Percentiles rank a stretch among this genome's conserved stretches.
phyloP scores from a whole-genome alignment of 1,140 invertebrate genomes.

The Temnothorax curvispinosus region DNA sequence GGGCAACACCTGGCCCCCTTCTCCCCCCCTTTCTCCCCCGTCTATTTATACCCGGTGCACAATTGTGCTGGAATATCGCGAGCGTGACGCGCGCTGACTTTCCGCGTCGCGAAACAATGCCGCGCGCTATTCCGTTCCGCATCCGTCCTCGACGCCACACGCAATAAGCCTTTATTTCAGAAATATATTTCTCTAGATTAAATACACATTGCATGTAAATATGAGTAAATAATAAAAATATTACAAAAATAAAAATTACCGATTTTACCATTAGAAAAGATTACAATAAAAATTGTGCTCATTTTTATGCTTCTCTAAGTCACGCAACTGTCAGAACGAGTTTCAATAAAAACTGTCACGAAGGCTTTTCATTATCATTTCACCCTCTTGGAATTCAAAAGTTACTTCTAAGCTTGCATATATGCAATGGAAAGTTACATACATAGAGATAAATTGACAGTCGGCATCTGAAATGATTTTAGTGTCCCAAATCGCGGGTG shows the following conservation, averaged over 20 bases:
- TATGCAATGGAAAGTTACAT: neutral
- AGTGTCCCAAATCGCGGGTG: slow-evolving; percentile 6
- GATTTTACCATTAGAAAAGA: neutral
- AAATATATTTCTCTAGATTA: neutral
- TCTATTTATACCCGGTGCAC: slow-evolving; percentile 53
- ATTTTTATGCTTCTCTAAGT: neutral
- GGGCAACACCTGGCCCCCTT: slow-evolving; percentile 59
- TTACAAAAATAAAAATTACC: neutral
- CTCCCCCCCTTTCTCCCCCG: neutral
- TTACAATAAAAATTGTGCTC: neutral
- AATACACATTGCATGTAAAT: neutral
- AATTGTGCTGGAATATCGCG: slow-evolving; percentile 54
- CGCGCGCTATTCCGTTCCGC: slow-evolving; percentile 28
- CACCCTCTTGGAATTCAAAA: neutral
- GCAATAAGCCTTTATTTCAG: slow-evolving; percentile 25
- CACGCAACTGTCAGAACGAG: neutral
- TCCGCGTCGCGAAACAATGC: slow-evolving; percentile 41
- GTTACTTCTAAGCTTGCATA: neutral
- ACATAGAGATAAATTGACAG: neutral
- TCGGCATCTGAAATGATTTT: neutral
- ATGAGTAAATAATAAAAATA: neutral
- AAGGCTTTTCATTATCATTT: neutral
- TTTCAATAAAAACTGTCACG: neutral
- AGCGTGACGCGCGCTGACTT: slow-evolving; percentile 59
- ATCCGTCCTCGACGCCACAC: slow-evolving; percentile 7